phyloP scores from a whole-genome alignment of 1,140 invertebrate species.

The Atta colombica region DNA sequence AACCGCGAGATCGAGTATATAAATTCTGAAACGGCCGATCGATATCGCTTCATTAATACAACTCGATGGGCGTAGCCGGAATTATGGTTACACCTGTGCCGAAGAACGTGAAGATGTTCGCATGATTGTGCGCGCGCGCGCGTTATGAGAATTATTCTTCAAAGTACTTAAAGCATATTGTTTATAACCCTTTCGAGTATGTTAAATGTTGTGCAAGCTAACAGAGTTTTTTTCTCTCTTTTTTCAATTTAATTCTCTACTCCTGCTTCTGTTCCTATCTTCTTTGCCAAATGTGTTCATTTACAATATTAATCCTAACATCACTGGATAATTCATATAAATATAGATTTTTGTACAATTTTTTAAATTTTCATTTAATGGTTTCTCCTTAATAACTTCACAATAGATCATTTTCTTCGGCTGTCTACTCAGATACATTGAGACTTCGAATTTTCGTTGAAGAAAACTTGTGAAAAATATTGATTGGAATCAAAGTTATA shows the following conservation, averaged over 20 bases:
- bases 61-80: conserved; percentile 52
- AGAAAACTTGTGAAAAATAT: too few relatives aligned
- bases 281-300: too few relatives aligned
- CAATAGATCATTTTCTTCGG: too few relatives aligned
- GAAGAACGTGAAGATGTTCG: conserved; percentile 44
- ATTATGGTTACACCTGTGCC: conserved; percentile 52
- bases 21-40: conserved; percentile 52
- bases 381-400: too few relatives aligned
- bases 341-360: too few relatives aligned
- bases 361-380: too few relatives aligned
- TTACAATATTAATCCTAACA: not conserved
- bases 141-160: not conserved
- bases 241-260: not conserved
- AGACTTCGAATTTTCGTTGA: too few relatives aligned
- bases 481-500: too few relatives aligned
- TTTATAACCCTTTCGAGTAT: not conserved
- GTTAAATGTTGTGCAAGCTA: not conserved
- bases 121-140: not conserved
- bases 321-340: too few relatives aligned
- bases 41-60: conserved; percentile 59
- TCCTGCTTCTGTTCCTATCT: not conserved
- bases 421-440: too few relatives aligned
- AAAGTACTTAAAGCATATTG: not conserved
- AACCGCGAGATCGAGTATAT: conserved; percentile 48
- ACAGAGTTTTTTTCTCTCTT: not conserved